Evolutionary conservation across 1,140 invertebrate genomes (phyloP), one percentile per base, ranked within the genome.

Genomic region (Pygmarrhopalites habei): DNA sequence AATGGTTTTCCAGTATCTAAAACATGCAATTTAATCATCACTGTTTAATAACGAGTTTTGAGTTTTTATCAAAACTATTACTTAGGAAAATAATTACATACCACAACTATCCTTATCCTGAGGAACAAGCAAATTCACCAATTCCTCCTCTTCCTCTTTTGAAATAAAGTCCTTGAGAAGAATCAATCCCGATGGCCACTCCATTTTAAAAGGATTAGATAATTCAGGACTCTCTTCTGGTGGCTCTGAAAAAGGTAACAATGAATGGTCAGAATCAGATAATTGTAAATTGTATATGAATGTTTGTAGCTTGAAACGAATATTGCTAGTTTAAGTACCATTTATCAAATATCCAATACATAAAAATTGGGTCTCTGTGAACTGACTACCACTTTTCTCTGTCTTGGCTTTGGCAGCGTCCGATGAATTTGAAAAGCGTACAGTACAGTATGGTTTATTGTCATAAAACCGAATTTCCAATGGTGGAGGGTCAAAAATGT

Each of bases 131-230:
- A 81, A 78, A 29, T 79, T 69, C 17, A 92, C 65, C 1, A 94
- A 75, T n/a, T 65, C 35, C 3, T 73, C 41, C 74, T 93, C 90
- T 79, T 93, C 86, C 51, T 84, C 79, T 63, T 78, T 74, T 49
- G 79, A 82, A 29, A 95, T 78, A 78, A 92, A 91, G 73, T 94
- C 76, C 58, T 84, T 73, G 35, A 91, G 60, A 59, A 95, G 53
- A 32, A 76, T 72, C n/a, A 95, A 78, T 10, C 91, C 92, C 59
- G 79, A 73, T n/a, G 90, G 90, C 52, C 76, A 41, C 19, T 72
- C 71, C 2, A 55, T 35, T 7, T 56, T 21, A 58, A 55, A 65
- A 2, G 46, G 56, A 0, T 5, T 7, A 4, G 65, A 19, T 0
- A 62, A 14, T 15, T 35, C n/a, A 1, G n/a, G 1, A 47, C 58